Conservation (phyloP, 2,888 invertebrate species). For the Sinohyriopsis cumingii region DNA sequence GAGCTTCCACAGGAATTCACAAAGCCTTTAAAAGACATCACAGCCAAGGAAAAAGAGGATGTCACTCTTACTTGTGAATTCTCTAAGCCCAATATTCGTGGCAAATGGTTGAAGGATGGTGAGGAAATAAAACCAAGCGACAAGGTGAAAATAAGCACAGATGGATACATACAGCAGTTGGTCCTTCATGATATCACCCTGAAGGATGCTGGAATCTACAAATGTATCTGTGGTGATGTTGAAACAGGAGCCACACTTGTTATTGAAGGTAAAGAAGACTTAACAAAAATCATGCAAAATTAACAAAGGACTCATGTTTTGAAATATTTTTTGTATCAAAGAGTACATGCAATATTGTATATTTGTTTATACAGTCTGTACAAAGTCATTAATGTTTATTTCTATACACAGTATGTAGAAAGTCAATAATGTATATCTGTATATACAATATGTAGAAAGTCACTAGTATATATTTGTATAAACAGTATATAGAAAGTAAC, state of each 20-base stretch:
- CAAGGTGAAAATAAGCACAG: conserved; percentile 48
- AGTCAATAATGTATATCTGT: too few species aligned
- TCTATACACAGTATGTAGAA: too few species aligned
- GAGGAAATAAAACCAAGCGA: conserved; percentile 63
- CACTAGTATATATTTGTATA: too few species aligned
- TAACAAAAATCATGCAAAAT: conserved; percentile 32
- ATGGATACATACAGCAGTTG: conserved; percentile 58
- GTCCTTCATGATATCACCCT: conserved; percentile 53
- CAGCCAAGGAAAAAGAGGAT: conserved; percentile 73
- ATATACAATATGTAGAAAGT: too few species aligned
- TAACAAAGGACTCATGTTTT: conserved; percentile 12
- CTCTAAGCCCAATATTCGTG: conserved; percentile 59
- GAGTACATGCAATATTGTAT: too few species aligned
- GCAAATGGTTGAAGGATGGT: conserved; percentile 68
- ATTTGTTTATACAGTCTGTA: too few species aligned
- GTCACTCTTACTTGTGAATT: conserved; percentile 61
- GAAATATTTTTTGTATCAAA: too few species aligned
- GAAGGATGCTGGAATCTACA: conserved; percentile 69
- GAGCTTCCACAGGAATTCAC: conserved; percentile 49
- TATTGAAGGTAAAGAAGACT: conserved; percentile 78
- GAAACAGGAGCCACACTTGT: conserved; percentile 84
- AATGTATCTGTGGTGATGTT: conserved; percentile 81
- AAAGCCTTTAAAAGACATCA: conserved; percentile 41
- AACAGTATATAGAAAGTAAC: too few species aligned
- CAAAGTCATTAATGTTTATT: too few species aligned